These are phyloP conservation scores for Pseudorasbora parva DNA, from an alignment of 2,113 vertebrate genomes.

Conservation along the genomic window DNA sequence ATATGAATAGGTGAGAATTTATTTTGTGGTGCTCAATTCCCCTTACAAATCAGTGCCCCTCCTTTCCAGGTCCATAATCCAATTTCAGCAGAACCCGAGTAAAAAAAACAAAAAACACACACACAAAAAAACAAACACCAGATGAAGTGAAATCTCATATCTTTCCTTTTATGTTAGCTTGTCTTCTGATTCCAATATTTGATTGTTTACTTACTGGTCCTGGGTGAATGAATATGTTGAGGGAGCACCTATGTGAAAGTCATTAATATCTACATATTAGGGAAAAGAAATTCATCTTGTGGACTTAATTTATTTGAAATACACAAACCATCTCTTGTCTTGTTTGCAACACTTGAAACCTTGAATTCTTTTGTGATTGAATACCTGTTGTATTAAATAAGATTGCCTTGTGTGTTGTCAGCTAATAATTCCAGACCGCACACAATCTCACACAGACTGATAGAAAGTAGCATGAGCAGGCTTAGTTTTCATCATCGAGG, in stretches of 20 bases:
- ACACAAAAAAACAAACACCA: too few species aligned
- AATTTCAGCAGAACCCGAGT: conserved; percentile 73
- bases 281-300: conserved; percentile 62
- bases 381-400: conserved; percentile 72
- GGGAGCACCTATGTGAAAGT: conserved; percentile 66
- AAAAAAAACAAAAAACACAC: conserved; percentile 53
- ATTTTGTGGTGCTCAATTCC: conserved; percentile 80
- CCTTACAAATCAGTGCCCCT: conserved; percentile 76
- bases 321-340: conserved; percentile 62
- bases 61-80: conserved; percentile 72
- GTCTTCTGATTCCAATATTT: conserved; percentile 72
- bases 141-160: conserved; percentile 78
- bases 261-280: conserved; percentile 70
- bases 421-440: conserved; percentile 78
- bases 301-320: conserved; percentile 71
- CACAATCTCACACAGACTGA: conserved; percentile 68
- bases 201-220: conserved; percentile 70
- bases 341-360: conserved; percentile 70
- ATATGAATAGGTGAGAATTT: conserved; percentile 85
- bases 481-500: background rate
- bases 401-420: conserved; percentile 74
- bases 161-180: conserved; percentile 72
- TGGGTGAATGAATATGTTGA: conserved; percentile 66
- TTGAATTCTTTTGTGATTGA: conserved; percentile 70
- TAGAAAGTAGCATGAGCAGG: conserved; percentile 52